Conservation (phyloP, 2,797 vertebrate genomes). For the Serranus cabrilla region DNA sequence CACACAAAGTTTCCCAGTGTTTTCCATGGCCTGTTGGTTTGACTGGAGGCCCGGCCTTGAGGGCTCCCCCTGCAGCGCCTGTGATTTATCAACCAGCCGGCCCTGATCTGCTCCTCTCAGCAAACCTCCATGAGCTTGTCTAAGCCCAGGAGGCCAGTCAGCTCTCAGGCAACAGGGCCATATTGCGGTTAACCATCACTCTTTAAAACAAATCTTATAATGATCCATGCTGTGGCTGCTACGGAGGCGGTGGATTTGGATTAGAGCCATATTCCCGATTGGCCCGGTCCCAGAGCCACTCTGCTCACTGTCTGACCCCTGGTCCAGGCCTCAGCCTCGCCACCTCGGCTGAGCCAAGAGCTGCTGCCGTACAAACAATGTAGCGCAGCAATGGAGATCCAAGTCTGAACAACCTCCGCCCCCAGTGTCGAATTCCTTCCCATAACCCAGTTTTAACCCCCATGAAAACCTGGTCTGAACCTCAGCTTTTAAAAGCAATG, state of each 20-base stretch:
- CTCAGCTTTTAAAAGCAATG: constrained; percentile 28
- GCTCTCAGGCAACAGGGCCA: constrained; percentile 66
- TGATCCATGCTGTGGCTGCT: constrained; percentile 61
- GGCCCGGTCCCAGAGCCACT: constrained; percentile 37
- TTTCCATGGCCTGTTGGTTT: constrained; percentile 61
- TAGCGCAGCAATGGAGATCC: constrained; percentile 13
- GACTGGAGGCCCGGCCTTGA: constrained; percentile 37
- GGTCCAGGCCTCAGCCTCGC: constrained; percentile 21
- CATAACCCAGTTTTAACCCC: constrained; percentile 26
- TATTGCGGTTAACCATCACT: constrained; percentile 73
- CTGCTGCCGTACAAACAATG: constrained; percentile 19
- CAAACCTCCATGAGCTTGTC: constrained; percentile 52
- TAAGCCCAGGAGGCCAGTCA: constrained; percentile 70
- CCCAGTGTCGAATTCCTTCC: constrained; percentile 20
- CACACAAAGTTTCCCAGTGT: constrained; percentile 48
- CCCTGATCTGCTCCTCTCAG: constrained; percentile 45
- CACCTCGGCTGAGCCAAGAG: constrained; percentile 19
- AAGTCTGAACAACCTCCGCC: constrained; percentile 12
- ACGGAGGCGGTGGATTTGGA: constrained; percentile 61
- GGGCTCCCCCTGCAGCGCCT: constrained; percentile 57
- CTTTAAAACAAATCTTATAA: constrained; percentile 78
- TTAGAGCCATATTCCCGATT: constrained; percentile 42
- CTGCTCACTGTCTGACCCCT: constrained; percentile 46
- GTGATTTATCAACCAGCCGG: constrained; percentile 75
- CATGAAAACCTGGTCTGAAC: constrained; percentile 13